phyloP scores from a whole-genome alignment of 2,113 vertebrate genomes.

The Myodes glareolus region DNA sequence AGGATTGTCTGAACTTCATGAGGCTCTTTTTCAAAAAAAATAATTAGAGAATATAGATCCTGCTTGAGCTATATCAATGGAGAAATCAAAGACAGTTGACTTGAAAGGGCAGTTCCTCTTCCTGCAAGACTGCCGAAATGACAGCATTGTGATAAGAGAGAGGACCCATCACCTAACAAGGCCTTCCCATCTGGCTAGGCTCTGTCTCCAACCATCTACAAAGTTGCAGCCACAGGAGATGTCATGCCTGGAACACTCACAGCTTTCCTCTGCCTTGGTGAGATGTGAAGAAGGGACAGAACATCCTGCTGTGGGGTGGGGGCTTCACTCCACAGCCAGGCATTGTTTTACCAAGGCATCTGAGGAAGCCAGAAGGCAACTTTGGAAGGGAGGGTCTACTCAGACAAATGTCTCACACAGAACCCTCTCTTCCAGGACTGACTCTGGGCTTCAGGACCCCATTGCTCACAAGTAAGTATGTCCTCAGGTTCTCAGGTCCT shows the following conservation, averaged over 20 bases:
- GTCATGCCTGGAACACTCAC: fast-evolving
- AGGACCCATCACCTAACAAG: neutral
- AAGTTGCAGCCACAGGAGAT: fast-evolving
- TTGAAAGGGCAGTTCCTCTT: neutral
- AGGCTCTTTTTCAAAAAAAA: neutral
- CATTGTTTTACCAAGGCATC: neutral
- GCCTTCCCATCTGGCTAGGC: neutral
- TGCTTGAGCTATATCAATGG: neutral
- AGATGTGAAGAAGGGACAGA: neutral
- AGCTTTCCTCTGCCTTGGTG: neutral
- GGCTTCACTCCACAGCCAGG: fast-evolving
- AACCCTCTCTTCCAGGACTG: conserved; percentile 35
- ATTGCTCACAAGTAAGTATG: neutral
- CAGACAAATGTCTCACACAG: neutral
- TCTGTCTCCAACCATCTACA: fast-evolving
- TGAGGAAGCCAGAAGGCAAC: neutral
- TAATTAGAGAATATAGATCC: neutral
- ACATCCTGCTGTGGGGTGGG: neutral
- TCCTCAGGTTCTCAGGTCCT: neutral
- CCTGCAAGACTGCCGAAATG: neutral
- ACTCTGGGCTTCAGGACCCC: neutral
- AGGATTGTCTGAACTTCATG: neutral
- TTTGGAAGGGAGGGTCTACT: neutral
- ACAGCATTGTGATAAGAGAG: neutral
- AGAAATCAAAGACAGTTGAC: neutral